phyloP scores from a whole-genome alignment of 2,113 vertebrate genomes.

The Tychaedon coryphoeus region DNA sequence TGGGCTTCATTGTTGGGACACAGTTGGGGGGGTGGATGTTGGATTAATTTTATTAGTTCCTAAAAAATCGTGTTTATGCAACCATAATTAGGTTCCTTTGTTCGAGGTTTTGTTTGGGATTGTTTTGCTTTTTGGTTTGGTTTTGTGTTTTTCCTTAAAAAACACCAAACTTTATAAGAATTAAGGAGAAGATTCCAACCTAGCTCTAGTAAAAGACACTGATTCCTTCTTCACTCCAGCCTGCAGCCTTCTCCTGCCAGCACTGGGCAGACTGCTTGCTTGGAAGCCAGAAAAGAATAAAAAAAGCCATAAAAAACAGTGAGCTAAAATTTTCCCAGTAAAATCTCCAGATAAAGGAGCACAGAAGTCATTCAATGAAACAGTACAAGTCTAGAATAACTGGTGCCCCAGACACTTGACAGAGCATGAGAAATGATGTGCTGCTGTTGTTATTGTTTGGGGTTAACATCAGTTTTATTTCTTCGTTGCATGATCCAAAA shows the following conservation, averaged over 20 bases:
- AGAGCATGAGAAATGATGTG: rapidly evolving
- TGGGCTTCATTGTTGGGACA: background rate
- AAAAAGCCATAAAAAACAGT: background rate
- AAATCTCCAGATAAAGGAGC: background rate
- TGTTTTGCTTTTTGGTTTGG: background rate
- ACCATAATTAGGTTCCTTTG: background rate
- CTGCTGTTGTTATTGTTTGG: background rate
- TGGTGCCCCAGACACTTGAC: background rate
- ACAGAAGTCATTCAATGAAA: background rate
- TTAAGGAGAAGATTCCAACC: background rate
- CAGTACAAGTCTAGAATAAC: background rate
- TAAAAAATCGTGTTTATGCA: background rate
- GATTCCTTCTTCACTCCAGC: background rate
- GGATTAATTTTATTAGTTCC: background rate
- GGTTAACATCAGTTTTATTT: background rate
- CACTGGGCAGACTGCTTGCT: background rate
- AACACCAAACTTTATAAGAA: background rate
- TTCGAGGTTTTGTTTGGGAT: background rate
- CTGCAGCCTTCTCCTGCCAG: background rate
- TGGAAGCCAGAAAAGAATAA: background rate
- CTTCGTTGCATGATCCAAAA: background rate
- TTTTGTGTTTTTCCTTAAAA: background rate
- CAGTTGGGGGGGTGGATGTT: background rate
- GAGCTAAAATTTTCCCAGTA: background rate
- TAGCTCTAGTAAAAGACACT: background rate